Evolutionary conservation across 2,888 invertebrate genomes (phyloP).

Genomic region (Opisthograptis luteolata): DNA sequence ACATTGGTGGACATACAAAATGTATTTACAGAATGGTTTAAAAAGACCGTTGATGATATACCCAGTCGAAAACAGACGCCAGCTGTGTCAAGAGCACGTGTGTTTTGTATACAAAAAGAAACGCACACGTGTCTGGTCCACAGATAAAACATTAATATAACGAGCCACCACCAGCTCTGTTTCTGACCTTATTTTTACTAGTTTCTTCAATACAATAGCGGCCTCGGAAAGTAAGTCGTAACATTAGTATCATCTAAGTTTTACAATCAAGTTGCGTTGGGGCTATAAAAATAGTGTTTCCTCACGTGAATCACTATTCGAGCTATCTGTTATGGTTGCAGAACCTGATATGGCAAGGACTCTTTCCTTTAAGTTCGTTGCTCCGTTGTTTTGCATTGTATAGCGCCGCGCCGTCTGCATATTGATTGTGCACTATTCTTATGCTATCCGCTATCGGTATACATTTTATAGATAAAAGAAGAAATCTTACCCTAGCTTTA

Average conservation of each 20-base stretch:
- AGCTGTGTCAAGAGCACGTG: slow-evolving; percentile 65
- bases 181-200: slow-evolving; percentile 8
- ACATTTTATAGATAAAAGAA: slow-evolving; percentile 4
- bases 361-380: slow-evolving; percentile 76
- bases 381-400: slow-evolving; percentile 73
- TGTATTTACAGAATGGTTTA: slow-evolving; percentile 22
- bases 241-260: slow-evolving; percentile 28
- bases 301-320: slow-evolving; percentile 61
- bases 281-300: slow-evolving; percentile 53
- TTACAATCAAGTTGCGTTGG: slow-evolving; percentile 38
- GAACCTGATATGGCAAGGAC: slow-evolving; percentile 67
- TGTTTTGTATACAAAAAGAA: slow-evolving; percentile 50
- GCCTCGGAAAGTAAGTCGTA: slow-evolving; percentile 20
- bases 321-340: slow-evolving; percentile 54
- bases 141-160: slow-evolving; percentile 15
- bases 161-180: background rate
- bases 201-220: slow-evolving; percentile 12
- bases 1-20: slow-evolving; percentile 12
- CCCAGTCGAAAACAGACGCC: slow-evolving; percentile 44
- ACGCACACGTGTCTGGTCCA: slow-evolving; percentile 49
- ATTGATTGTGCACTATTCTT: slow-evolving; percentile 52
- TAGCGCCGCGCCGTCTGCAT: slow-evolving; percentile 72
- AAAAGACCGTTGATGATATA: slow-evolving; percentile 30
- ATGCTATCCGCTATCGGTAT: slow-evolving; percentile 33
- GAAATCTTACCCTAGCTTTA: background rate